Conservation (phyloP, 2,113 vertebrate species). For the Myotis lucifugus region DNA sequence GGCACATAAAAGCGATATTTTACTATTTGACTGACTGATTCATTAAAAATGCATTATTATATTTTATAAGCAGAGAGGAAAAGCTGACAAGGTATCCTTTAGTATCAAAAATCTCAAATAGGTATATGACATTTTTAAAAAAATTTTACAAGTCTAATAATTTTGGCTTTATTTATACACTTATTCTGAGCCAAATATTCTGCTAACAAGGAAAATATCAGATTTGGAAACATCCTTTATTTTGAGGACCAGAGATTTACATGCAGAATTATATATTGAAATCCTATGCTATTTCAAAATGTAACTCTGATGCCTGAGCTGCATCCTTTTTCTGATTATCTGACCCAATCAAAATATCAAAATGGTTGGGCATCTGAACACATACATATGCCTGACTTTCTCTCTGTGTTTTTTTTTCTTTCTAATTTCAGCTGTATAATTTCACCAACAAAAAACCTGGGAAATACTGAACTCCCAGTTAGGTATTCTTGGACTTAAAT, state of each 20-base stretch:
- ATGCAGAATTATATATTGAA: background rate
- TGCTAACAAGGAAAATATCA: background rate
- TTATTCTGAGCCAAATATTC: conserved; percentile 21
- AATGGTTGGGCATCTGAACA: background rate
- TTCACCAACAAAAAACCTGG: background rate
- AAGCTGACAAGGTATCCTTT: background rate
- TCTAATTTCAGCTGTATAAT: background rate
- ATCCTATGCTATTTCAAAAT: conserved; percentile 18
- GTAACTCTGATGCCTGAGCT: background rate
- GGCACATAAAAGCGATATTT: background rate
- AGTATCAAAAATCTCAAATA: background rate
- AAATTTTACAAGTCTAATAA: background rate
- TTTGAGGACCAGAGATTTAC: conserved; percentile 20
- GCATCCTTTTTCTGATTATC: background rate
- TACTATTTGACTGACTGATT: background rate
- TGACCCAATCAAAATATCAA: background rate
- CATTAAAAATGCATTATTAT: background rate
- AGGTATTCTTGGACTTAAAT: conserved; percentile 1
- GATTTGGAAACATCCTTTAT: background rate
- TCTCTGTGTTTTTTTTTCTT: conserved; percentile 19
- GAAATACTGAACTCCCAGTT: background rate
- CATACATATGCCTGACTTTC: background rate
- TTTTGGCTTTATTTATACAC: background rate
- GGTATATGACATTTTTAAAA: background rate
- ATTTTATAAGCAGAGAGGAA: background rate